Conservation (phyloP, 2,888 invertebrate species). For the Ophonus ardosiacus region DNA sequence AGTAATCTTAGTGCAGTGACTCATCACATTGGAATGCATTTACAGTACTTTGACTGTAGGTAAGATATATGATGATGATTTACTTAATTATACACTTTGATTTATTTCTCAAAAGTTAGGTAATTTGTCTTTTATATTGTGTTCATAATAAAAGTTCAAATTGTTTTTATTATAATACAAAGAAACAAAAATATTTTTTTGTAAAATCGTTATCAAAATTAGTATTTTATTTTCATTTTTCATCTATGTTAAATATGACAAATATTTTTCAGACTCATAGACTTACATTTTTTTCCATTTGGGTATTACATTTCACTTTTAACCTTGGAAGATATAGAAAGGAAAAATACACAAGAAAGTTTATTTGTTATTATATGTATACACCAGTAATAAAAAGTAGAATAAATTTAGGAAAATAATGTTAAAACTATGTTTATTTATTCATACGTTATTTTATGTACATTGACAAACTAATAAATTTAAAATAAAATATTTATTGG, state of each 20-base stretch:
- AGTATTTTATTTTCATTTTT: slow-evolving; percentile 34
- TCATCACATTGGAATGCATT: no score
- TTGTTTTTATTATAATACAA: slow-evolving; percentile 5
- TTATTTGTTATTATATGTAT: not conserved
- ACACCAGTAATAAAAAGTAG: not conserved
- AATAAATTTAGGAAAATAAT: not conserved
- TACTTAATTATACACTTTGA: not conserved
- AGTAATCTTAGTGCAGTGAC: no score
- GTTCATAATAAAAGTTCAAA: not conserved
- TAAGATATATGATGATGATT: no score
- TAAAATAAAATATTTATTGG: not conserved
- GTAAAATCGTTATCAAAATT: slow-evolving; percentile 33
- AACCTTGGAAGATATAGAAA: slow-evolving; percentile 17
- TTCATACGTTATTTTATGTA: not conserved
- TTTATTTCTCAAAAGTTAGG: not conserved
- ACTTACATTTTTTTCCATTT: not conserved
- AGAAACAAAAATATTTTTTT: slow-evolving; percentile 16
- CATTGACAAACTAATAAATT: not conserved
- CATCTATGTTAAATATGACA: slow-evolving; percentile 4
- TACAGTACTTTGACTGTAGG: no score
- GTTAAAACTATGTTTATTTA: slow-evolving; percentile 1
- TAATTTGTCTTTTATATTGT: not conserved
- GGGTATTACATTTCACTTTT: slow-evolving; percentile 22
- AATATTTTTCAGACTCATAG: slow-evolving; percentile 9
- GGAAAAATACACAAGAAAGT: slow-evolving; percentile 29